These are phyloP conservation scores for Nothobranchius furzeri DNA, from an alignment of 2,113 vertebrate species.

Conservation along the genomic window DNA sequence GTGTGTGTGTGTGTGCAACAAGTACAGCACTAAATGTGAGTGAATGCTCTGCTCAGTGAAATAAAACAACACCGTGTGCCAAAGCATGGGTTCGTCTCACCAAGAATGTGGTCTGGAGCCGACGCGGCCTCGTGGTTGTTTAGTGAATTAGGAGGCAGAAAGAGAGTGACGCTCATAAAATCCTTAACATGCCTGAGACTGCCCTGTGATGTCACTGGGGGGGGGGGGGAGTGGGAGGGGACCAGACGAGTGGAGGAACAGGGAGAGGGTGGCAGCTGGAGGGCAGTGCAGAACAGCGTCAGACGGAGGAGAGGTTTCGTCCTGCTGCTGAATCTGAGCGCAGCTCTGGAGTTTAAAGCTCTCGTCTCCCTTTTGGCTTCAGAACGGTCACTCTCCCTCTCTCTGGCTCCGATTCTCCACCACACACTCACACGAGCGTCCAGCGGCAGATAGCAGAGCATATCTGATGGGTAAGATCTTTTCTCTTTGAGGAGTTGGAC, in stretches of 20 bases:
- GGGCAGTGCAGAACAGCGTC: slow-evolving; percentile 53
- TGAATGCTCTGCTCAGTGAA: slow-evolving; percentile 6
- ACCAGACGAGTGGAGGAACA: slow-evolving; percentile 59
- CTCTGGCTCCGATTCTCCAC: slow-evolving; percentile 9
- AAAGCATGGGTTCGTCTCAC: slow-evolving; percentile 15
- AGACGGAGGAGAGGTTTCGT: slow-evolving; percentile 45
- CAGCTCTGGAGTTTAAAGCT: slow-evolving; percentile 47
- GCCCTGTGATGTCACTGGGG: slow-evolving; percentile 78
- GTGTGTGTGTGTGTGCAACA: slow-evolving; percentile 15
- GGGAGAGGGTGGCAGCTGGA: slow-evolving; percentile 57
- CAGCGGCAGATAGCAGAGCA: slow-evolving; percentile 35
- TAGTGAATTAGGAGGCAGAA: slow-evolving; percentile 38
- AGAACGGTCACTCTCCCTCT: slow-evolving; percentile 15
- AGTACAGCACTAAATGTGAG: slow-evolving; percentile 16
- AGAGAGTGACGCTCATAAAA: slow-evolving; percentile 70
- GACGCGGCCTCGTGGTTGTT: slow-evolving; percentile 21
- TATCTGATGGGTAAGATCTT: slow-evolving; percentile 79
- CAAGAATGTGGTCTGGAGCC: slow-evolving; percentile 25
- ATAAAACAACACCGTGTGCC: slow-evolving; percentile 9
- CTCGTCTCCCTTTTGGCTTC: slow-evolving; percentile 30
- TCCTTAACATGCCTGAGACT: slow-evolving; percentile 79
- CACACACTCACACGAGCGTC: slow-evolving; percentile 10
- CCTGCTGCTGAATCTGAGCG: slow-evolving; percentile 26
- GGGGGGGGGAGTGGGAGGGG: slow-evolving; percentile 54
- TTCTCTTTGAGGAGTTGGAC: neutral